Percentiles rank a stretch among this genome's conserved stretches.
phyloP scores from a whole-genome alignment of 2,113 vertebrate species.

The Phalacrocorax aristotelis region DNA sequence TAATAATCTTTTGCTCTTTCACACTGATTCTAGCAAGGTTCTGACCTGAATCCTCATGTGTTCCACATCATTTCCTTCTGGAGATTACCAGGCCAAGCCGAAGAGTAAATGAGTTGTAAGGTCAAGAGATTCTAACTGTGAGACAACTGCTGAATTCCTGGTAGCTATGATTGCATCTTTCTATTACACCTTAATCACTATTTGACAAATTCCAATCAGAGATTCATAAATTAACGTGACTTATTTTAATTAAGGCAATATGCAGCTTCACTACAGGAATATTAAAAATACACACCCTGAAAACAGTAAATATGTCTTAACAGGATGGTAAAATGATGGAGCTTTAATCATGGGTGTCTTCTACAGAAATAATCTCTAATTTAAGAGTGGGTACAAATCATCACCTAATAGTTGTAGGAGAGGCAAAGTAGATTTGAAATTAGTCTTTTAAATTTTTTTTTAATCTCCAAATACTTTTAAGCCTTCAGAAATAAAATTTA shows the following conservation, averaged over 20 bases:
- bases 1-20: slow-evolving; percentile 61
- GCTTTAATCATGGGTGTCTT: background rate
- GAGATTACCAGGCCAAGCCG: slow-evolving; percentile 60
- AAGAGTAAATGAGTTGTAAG: slow-evolving; percentile 72
- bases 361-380: background rate
- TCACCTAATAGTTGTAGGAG: background rate
- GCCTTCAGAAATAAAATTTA: background rate
- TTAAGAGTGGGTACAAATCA: background rate
- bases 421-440: background rate
- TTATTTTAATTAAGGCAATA: slow-evolving; percentile 70
- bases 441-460: background rate
- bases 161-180: slow-evolving; percentile 61
- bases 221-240: slow-evolving; percentile 56
- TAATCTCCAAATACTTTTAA: background rate
- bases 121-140: slow-evolving; percentile 70
- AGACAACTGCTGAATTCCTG: slow-evolving; percentile 67
- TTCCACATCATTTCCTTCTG: slow-evolving; percentile 70
- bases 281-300: slow-evolving; percentile 12
- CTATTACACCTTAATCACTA: slow-evolving; percentile 60
- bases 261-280: slow-evolving; percentile 26
- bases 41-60: slow-evolving; percentile 61
- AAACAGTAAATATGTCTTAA: slow-evolving; percentile 34
- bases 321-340: background rate
- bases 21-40: slow-evolving; percentile 53
- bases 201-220: slow-evolving; percentile 62